Evolutionary conservation across 2,888 invertebrate genomes (phyloP).

Genomic region (Troglohyphantes excavatus): DNA sequence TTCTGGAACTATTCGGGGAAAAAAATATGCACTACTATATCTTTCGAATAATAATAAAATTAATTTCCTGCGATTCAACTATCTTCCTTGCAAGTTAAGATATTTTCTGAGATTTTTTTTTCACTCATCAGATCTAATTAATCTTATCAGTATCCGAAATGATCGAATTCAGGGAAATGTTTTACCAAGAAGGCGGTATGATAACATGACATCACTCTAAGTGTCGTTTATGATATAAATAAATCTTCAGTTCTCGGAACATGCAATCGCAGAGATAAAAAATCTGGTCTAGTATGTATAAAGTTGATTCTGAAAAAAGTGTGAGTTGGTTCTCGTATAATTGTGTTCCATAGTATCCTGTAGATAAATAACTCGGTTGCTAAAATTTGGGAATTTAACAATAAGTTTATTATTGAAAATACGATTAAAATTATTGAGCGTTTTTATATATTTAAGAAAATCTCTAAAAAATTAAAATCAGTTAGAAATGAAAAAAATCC

Average conservation of each 20-base stretch:
- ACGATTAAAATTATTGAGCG: too few relatives aligned
- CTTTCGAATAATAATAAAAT: not conserved
- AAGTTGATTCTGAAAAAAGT: too few relatives aligned
- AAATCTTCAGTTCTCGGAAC: constrained; percentile 22
- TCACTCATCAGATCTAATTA: constrained; percentile 28
- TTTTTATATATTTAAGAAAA: too few relatives aligned
- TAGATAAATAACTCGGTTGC: too few relatives aligned
- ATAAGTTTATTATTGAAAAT: too few relatives aligned
- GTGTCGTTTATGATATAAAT: constrained; percentile 20
- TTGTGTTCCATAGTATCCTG: too few relatives aligned
- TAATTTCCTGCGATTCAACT: not conserved
- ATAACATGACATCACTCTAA: constrained; percentile 25
- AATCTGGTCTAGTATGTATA: not conserved
- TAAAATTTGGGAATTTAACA: too few relatives aligned
- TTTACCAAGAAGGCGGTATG: constrained; percentile 31
- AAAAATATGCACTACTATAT: too few relatives aligned
- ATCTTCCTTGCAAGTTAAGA: not conserved
- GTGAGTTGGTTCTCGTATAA: too few relatives aligned
- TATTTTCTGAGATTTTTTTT: not conserved
- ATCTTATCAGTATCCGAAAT: constrained; percentile 35
- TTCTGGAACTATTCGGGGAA: too few relatives aligned
- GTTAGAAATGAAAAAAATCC: too few relatives aligned
- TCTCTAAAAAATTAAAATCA: too few relatives aligned
- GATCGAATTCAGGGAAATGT: constrained; percentile 2
- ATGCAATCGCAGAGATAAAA: constrained; percentile 19